A percentile compares a stretch with the other conserved stretches of the same genome.
Evolutionary conservation across 92 coral and sea anemone genomes (phyloP).

Genomic region (Zoanthus solanderi): DNA sequence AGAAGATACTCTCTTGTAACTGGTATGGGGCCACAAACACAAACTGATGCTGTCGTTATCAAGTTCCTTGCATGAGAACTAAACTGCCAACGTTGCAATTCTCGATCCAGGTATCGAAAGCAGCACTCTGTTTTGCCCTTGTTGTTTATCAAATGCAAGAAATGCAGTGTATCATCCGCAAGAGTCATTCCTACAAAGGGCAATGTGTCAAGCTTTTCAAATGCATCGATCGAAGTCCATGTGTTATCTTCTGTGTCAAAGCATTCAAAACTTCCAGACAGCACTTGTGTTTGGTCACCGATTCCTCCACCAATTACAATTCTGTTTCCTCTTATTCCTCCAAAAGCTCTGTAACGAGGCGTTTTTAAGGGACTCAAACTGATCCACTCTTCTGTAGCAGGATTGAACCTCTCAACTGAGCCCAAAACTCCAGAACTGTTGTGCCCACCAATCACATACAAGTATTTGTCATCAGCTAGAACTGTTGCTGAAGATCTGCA

Average conservation of each 20-base stretch:
- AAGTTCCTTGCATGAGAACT: constrained; percentile 25
- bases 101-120: constrained; percentile 25
- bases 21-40: constrained; percentile 25
- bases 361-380: constrained; percentile 21
- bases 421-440: neutral
- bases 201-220: neutral
- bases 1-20: constrained; percentile 35
- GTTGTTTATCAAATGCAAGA: constrained; percentile 12
- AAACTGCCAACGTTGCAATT: constrained; percentile 32
- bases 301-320: constrained; percentile 36
- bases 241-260: constrained; percentile 13
- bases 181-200: constrained; percentile 35
- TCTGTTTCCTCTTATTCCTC: constrained; percentile 19
- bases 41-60: neutral
- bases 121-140: constrained; percentile 8
- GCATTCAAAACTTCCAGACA: constrained; percentile 32
- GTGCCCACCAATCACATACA: constrained; percentile 37
- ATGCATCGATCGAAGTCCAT: constrained; percentile 17
- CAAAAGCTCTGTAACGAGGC: constrained; percentile 15
- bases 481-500: constrained; percentile 26
- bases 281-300: constrained; percentile 5
- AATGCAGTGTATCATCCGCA: constrained; percentile 14
- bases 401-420: constrained; percentile 43
- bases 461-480: constrained; percentile 27
- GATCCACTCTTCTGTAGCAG: constrained; percentile 30